Evolutionary conservation across 2,797 vertebrate species (phyloP).

Genomic region (Paramormyrops hopkinsi): DNA sequence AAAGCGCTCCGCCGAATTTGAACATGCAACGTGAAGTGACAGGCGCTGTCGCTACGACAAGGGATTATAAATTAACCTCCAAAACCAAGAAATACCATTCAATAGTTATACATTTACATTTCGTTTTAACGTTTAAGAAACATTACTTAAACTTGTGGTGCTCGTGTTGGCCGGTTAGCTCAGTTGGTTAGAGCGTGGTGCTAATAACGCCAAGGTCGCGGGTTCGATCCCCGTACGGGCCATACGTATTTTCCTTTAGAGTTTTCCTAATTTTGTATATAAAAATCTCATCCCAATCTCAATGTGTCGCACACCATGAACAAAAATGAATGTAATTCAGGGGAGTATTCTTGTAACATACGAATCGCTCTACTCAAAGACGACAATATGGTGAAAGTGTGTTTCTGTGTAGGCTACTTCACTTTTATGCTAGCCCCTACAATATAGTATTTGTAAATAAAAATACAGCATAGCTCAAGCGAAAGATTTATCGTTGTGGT

Average conservation of each 20-base stretch:
- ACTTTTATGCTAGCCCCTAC: not conserved
- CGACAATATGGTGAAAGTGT: not conserved
- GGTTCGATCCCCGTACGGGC: constrained; percentile 64
- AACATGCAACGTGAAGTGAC: not conserved
- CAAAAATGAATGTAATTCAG: not conserved
- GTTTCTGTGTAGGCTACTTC: not conserved
- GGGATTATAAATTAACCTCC: not conserved
- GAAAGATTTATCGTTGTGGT: not conserved
- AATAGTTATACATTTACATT: not conserved
- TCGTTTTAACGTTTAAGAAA: not conserved
- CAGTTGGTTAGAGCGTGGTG: constrained; percentile 60
- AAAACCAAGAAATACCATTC: not conserved
- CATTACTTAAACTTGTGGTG: accelerated
- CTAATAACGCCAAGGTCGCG: constrained; percentile 59
- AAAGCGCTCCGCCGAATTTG: not conserved
- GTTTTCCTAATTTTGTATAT: not conserved
- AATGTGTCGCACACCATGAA: not conserved
- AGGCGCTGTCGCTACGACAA: not conserved
- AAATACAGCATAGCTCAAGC: not conserved
- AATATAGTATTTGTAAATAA: not conserved
- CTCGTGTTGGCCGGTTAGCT: constrained; percentile 32
- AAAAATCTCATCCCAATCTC: not conserved
- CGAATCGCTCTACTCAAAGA: not conserved
- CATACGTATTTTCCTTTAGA: not conserved
- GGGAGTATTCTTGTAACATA: not conserved